These are phyloP conservation scores for Sinelater perroti DNA, from an alignment of 2,888 invertebrate species.

Conservation along the genomic window DNA sequence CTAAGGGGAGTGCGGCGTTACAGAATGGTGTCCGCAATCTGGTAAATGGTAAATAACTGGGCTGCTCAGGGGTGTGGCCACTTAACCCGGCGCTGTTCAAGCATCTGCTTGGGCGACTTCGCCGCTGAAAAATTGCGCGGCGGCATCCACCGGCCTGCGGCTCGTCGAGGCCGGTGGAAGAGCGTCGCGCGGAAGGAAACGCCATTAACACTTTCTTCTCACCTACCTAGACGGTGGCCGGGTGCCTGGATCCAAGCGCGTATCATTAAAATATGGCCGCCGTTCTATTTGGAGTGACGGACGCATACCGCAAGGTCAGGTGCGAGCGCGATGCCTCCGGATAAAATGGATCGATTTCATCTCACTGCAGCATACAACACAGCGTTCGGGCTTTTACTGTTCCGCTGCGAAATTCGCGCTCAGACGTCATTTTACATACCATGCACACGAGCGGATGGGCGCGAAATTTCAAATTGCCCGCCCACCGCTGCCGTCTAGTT, in stretches of 20 bases:
- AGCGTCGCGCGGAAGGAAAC: conserved; percentile 1
- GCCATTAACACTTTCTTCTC: neutral
- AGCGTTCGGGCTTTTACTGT: conserved; percentile 43
- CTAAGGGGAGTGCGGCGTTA: conserved; percentile 32
- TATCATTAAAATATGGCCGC: conserved; percentile 35
- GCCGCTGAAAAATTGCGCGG: too few species aligned
- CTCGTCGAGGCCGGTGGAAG: too few species aligned
- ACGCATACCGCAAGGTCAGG: conserved; percentile 49
- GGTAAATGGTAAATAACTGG: conserved; percentile 47
- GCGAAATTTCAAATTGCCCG: conserved; percentile 37
- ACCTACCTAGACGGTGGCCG: conserved; percentile 23
- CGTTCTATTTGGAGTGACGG: conserved; percentile 31
- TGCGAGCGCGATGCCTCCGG: conserved; percentile 48
- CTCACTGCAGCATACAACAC: conserved; percentile 46
- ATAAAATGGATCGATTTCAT: conserved; percentile 50
- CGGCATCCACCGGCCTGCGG: too few species aligned
- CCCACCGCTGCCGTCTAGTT: conserved; percentile 3
- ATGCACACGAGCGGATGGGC: conserved; percentile 34
- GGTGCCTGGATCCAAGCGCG: conserved; percentile 18
- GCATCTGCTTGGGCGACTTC: conserved; percentile 17
- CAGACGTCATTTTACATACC: conserved; percentile 39
- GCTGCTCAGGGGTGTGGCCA: conserved; percentile 45
- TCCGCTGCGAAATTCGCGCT: conserved; percentile 40
- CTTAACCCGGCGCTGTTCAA: conserved; percentile 23
- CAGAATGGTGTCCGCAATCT: conserved; percentile 43